phyloP scores from a whole-genome alignment of 2,888 invertebrate species.

The Auanema freiburgensis region DNA sequence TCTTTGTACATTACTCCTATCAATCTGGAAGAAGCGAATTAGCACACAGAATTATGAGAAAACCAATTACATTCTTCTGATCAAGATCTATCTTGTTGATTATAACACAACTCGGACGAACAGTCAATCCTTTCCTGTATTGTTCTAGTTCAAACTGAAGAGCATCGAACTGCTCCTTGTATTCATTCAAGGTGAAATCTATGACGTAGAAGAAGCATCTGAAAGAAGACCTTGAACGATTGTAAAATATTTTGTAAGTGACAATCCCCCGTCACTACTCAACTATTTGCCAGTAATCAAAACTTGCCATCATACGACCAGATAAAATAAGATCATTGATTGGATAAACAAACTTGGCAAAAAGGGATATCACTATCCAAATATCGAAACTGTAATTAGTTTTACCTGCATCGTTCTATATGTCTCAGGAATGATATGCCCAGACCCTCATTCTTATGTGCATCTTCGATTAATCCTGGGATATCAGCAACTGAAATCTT shows the following conservation, averaged over 20 bases:
- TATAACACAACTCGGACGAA: constrained; percentile 44
- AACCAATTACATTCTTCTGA: not conserved
- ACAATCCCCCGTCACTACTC: no score
- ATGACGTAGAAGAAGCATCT: constrained; percentile 59
- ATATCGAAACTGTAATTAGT: no score
- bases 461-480: constrained; percentile 82
- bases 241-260: no score
- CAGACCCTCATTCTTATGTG: constrained; percentile 78
- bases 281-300: no score
- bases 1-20: not conserved
- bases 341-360: not conserved
- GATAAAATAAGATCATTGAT: not conserved
- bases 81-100: constrained; percentile 58
- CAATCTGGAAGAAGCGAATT: no score
- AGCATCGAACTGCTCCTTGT: constrained; percentile 71
- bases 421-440: constrained; percentile 88
- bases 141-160: constrained; percentile 65
- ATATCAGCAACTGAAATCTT: constrained; percentile 77
- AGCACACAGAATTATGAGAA: not conserved
- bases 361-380: not conserved
- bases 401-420: constrained; percentile 81
- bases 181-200: constrained; percentile 45
- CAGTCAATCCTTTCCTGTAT: constrained; percentile 43
- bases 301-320: no score
- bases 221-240: no score